These are phyloP conservation scores for Otus scops DNA, from an alignment of 2,797 vertebrate genomes.

Conservation along the genomic window DNA sequence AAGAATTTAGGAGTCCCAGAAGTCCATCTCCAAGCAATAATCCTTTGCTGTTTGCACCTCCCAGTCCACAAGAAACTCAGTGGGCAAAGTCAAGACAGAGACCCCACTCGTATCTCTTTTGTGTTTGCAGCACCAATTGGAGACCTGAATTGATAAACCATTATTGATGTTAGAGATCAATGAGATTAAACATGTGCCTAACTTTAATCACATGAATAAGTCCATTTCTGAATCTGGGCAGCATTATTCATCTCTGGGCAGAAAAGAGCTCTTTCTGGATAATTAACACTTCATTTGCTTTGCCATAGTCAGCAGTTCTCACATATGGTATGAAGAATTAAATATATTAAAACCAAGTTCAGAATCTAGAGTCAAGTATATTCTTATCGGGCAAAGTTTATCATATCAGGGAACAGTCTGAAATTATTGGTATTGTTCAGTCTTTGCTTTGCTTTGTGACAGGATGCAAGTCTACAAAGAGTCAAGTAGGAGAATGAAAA, in stretches of 20 bases:
- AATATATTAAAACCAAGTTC: not conserved
- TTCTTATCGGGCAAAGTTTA: not conserved
- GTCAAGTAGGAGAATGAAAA: not conserved
- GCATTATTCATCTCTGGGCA: slow-evolving; percentile 5
- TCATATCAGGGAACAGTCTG: not conserved
- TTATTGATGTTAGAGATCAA: slow-evolving; percentile 46
- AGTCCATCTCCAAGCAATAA: not conserved
- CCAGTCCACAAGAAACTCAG: not conserved
- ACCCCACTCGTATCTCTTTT: not conserved
- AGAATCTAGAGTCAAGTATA: not conserved
- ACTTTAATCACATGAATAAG: slow-evolving; percentile 59
- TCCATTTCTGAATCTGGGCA: slow-evolving; percentile 18
- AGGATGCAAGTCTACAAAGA: not conserved
- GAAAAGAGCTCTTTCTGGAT: slow-evolving; percentile 6
- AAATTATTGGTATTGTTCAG: not conserved
- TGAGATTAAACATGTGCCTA: slow-evolving; percentile 57
- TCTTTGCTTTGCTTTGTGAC: not conserved
- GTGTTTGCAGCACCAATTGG: not conserved
- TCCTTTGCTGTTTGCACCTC: not conserved
- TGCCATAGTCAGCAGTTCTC: not conserved
- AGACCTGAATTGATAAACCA: slow-evolving; percentile 31
- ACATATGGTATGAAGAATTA: not conserved
- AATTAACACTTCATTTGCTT: slow-evolving; percentile 46
- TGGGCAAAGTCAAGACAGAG: not conserved
- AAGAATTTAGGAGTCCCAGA: not conserved